A percentile compares a stretch with the other conserved stretches of the same genome.
Evolutionary conservation across 2,888 invertebrate genomes (phyloP).

Genomic region (Sclerodermus sp.): DNA sequence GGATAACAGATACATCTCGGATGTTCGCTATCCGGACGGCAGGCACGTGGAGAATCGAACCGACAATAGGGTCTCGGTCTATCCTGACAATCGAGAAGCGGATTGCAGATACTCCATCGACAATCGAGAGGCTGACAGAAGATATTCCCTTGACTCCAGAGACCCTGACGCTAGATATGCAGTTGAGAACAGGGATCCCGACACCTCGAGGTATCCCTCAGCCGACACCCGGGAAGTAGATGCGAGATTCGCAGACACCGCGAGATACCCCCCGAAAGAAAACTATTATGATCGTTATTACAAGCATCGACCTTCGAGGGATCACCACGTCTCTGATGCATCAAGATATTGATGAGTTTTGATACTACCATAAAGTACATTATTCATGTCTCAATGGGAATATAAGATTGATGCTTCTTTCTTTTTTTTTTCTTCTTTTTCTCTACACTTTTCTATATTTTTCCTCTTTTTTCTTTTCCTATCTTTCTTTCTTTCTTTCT

Average conservation of each 20-base stretch:
- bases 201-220: slow-evolving; percentile 23
- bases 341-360: slow-evolving; percentile 49
- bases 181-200: slow-evolving; percentile 31
- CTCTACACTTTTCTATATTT: neutral
- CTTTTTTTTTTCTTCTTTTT: no score
- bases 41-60: slow-evolving; percentile 29
- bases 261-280: slow-evolving; percentile 45
- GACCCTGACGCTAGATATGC: slow-evolving; percentile 37
- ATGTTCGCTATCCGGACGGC: slow-evolving; percentile 30
- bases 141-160: slow-evolving; percentile 35
- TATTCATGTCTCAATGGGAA: slow-evolving; percentile 29
- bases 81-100: slow-evolving; percentile 29
- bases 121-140: slow-evolving; percentile 30
- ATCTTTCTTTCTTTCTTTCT: no score
- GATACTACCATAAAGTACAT: slow-evolving; percentile 29
- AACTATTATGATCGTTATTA: slow-evolving; percentile 56
- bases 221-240: slow-evolving; percentile 40
- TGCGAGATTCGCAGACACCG: slow-evolving; percentile 32
- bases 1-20: slow-evolving; percentile 31
- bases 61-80: slow-evolving; percentile 7
- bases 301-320: slow-evolving; percentile 53
- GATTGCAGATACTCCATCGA: slow-evolving; percentile 29
- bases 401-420: slow-evolving; percentile 10
- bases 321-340: slow-evolving; percentile 47
- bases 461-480: no score